Evolutionary conservation across 2,113 vertebrate species (phyloP).

Genomic region (Xenotilapia flavipinnis): DNA sequence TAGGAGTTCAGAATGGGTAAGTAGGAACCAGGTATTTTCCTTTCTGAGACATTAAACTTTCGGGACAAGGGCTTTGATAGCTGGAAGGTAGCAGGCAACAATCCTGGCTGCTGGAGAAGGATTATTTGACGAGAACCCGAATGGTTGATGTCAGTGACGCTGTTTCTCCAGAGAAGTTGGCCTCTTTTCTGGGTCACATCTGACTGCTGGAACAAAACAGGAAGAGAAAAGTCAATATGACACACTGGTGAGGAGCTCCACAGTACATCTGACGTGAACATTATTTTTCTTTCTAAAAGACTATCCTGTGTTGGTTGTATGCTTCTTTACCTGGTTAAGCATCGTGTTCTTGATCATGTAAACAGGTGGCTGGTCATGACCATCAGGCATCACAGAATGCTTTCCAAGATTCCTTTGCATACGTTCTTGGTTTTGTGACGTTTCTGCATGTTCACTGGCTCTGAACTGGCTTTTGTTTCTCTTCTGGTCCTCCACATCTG

Average conservation of each 20-base stretch:
- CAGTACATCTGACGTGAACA: background rate
- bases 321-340: slow-evolving; percentile 52
- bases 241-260: background rate
- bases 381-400: background rate
- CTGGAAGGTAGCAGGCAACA: background rate
- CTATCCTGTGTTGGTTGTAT: background rate
- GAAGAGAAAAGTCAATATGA: background rate
- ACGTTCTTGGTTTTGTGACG: background rate
- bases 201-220: slow-evolving; percentile 21
- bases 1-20: slow-evolving; percentile 67
- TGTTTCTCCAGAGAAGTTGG: slow-evolving; percentile 34
- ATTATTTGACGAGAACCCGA: slow-evolving; percentile 33
- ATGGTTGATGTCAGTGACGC: background rate
- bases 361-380: background rate
- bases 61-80: background rate
- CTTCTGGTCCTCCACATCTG: slow-evolving; percentile 45
- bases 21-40: slow-evolving; percentile 40
- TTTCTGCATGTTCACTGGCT: background rate
- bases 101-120: slow-evolving; percentile 46
- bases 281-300: background rate
- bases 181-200: slow-evolving; percentile 17
- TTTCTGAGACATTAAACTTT: background rate
- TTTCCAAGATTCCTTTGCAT: background rate
- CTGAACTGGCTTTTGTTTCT: slow-evolving; percentile 5
- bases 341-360: slow-evolving; percentile 56